Evolutionary conservation across 2,797 vertebrate genomes (phyloP).

Genomic region (Hafferia zeledoni): DNA sequence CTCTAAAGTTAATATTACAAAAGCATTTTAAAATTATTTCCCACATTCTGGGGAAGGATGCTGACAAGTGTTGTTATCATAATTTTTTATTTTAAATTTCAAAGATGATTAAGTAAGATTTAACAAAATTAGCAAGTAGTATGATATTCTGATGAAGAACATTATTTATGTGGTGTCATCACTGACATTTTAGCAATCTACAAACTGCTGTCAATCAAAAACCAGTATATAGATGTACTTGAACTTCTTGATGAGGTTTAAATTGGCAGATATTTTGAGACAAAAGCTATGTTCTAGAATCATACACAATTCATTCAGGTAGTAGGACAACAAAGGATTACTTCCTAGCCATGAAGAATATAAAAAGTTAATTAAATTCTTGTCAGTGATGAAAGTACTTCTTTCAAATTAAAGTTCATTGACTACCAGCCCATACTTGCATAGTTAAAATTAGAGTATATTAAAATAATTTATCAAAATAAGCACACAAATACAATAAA

Average conservation of each 20-base stretch:
- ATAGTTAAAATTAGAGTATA: conserved; percentile 70
- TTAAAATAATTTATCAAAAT: conserved; percentile 77
- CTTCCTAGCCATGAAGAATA: background rate
- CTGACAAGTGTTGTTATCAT: background rate
- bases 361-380: conserved; percentile 37
- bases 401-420: conserved; percentile 66
- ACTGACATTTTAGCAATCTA: background rate
- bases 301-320: conserved; percentile 9
- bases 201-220: background rate
- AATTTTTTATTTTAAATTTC: background rate
- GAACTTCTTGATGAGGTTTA: background rate
- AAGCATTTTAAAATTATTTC: background rate
- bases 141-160: background rate
- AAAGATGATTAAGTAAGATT: background rate
- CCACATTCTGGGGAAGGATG: background rate
- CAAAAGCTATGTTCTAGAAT: background rate
- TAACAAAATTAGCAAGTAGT: background rate
- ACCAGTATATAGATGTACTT: background rate
- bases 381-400: conserved; percentile 27
- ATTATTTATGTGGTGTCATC: background rate
- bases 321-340: conserved; percentile 11
- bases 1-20: background rate
- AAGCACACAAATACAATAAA: conserved; percentile 66
- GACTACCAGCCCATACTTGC: conserved; percentile 44
- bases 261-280: background rate